phyloP scores from a whole-genome alignment of 2,797 vertebrate species.

The Vipera ursinii region DNA sequence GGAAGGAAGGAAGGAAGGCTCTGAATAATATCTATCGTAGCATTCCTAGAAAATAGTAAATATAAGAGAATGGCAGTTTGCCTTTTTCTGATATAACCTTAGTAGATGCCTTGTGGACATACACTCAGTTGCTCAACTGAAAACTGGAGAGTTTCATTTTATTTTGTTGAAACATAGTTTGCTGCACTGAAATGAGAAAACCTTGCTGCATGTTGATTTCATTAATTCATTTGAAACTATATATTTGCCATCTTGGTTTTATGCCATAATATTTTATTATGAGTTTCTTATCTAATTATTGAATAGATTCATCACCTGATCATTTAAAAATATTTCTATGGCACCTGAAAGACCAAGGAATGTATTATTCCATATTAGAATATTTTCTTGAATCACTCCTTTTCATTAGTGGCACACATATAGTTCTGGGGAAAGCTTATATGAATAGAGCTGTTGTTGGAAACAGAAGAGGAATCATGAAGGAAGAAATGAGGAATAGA shows the following conservation, averaged over 20 bases:
- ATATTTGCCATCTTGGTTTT: conserved; percentile 19
- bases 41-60: conserved; percentile 49
- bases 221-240: conserved; percentile 30
- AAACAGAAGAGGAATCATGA: not conserved
- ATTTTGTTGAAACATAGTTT: not conserved
- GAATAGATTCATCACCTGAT: not conserved
- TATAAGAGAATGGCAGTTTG: conserved; percentile 27
- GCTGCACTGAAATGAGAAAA: not conserved
- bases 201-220: not conserved
- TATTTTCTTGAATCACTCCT: not conserved
- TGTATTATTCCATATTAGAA: not conserved
- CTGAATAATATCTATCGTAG: conserved; percentile 22
- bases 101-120: not conserved
- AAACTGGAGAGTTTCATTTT: conserved; percentile 19
- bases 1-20: not conserved
- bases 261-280: not conserved
- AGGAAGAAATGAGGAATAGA: not conserved
- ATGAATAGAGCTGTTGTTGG: not conserved
- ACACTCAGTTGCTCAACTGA: conserved; percentile 37
- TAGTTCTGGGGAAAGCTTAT: not conserved
- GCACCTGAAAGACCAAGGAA: not conserved
- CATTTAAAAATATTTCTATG: not conserved
- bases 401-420: not conserved
- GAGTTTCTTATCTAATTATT: not conserved
- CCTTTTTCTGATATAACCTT: conserved; percentile 24